These are phyloP conservation scores for Cheilosia grossa DNA, from an alignment of 2,888 invertebrate species.

Conservation along the genomic window DNA sequence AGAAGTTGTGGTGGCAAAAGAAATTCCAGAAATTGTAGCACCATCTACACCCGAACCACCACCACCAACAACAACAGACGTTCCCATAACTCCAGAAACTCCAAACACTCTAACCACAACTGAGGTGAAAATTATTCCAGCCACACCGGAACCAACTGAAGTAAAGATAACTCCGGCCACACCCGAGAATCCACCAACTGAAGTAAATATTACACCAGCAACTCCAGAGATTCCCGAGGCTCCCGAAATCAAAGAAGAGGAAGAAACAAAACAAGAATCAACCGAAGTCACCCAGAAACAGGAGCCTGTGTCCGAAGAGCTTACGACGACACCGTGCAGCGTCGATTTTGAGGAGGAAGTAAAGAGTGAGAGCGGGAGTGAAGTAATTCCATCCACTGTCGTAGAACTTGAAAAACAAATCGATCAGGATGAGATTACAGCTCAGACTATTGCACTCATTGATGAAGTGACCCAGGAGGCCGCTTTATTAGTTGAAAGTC, in stretches of 20 bases:
- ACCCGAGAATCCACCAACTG: constrained; percentile 63
- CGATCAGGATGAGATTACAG: constrained; percentile 60
- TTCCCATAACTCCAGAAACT: constrained; percentile 45
- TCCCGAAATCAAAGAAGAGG: constrained; percentile 47
- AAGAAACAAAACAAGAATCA: constrained; percentile 44
- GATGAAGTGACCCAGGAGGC: constrained; percentile 70
- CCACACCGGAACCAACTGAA: constrained; percentile 65
- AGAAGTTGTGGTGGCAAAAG: constrained; percentile 15
- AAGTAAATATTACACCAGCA: constrained; percentile 64
- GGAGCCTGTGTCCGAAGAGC: constrained; percentile 33
- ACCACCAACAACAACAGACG: constrained; percentile 9
- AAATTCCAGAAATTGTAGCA: constrained; percentile 47
- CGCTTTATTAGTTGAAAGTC: constrained; percentile 54
- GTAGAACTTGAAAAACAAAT: constrained; percentile 45
- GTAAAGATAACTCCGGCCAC: constrained; percentile 66
- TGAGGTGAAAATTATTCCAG: constrained; percentile 67
- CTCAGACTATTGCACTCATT: constrained; percentile 68
- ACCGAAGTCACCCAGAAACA: constrained; percentile 37
- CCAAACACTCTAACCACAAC: constrained; percentile 60
- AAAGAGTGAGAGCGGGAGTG: constrained; percentile 49
- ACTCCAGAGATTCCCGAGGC: constrained; percentile 56
- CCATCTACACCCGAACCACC: constrained; percentile 56
- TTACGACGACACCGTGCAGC: constrained; percentile 39
- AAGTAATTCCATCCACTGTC: constrained; percentile 39
- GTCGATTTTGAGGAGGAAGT: constrained; percentile 35